Percentiles rank a stretch among this genome's conserved stretches.
Conservation (phyloP, 1,140 invertebrate genomes). For the Dendrolimus kikuchii region DNA sequence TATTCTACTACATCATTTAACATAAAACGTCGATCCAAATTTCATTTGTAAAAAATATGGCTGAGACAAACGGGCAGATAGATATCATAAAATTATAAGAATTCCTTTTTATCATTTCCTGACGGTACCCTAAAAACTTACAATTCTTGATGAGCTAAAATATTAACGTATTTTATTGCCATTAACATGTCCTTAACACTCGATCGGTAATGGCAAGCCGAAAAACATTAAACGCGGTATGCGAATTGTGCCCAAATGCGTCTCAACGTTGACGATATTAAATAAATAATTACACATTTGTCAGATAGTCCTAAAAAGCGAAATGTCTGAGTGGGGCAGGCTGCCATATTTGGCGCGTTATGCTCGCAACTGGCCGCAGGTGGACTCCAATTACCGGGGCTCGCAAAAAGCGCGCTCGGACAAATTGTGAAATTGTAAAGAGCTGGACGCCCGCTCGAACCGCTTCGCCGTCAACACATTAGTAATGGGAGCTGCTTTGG, state of each 20-base stretch:
- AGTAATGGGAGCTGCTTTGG: slow-evolving; percentile 10
- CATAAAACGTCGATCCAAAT: too few species aligned
- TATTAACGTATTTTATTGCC: slow-evolving; percentile 23
- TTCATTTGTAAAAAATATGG: too few species aligned
- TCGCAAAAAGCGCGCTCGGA: slow-evolving; percentile 56
- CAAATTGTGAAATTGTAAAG: slow-evolving; percentile 65
- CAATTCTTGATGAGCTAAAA: slow-evolving; percentile 13
- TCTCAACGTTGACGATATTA: slow-evolving; percentile 47
- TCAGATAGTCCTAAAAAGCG: slow-evolving; percentile 62
- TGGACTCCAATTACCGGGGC: slow-evolving; percentile 53
- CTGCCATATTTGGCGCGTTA: slow-evolving; percentile 51
- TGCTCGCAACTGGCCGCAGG: slow-evolving; percentile 37
- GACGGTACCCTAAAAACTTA: slow-evolving; percentile 12
- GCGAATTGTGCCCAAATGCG: slow-evolving; percentile 58
- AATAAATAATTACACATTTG: slow-evolving; percentile 71
- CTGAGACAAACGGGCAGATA: too few species aligned
- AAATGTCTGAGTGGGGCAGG: slow-evolving; percentile 39
- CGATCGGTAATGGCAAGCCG: slow-evolving; percentile 18
- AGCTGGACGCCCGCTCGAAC: slow-evolving; percentile 7
- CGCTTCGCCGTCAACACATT: slow-evolving; percentile 20
- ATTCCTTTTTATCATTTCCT: too few species aligned
- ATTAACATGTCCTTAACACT: slow-evolving; percentile 22
- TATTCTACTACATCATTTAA: too few species aligned
- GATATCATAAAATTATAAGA: too few species aligned
- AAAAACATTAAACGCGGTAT: slow-evolving; percentile 39